Evolutionary conservation across 1,140 invertebrate species (phyloP), one percentile per base, ranked within the genome.

Genomic region (Drosophila punjabiensis): DNA sequence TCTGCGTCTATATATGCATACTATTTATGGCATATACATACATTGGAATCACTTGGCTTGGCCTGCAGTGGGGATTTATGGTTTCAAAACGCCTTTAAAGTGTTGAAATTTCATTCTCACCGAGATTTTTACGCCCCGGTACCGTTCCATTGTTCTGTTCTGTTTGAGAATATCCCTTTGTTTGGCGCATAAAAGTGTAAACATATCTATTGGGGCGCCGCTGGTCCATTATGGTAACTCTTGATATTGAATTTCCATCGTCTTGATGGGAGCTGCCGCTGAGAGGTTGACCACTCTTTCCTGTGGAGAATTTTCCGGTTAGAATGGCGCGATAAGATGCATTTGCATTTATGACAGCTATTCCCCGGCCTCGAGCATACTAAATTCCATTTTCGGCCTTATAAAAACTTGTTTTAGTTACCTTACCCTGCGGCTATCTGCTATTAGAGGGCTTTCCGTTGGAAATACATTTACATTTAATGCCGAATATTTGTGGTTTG

Each of bases 21-120:
- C 20, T 45, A 58, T 58, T 58, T 58, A 64, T 63, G 47, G 67
- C 30, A 30, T 39, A 39, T 50, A 24, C n/a, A 24, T 24, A 30
- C 11, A n/a, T 16, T 4, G 45, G 24, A 71, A 71, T 59, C 70
- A 74, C 37, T 74, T 74, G 20, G 64, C 48, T 9, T 24, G 68
- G 47, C 52, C 39, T 33, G 58, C 76, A 61, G 63, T 37, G 61
- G 84, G 65, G 71, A 83, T 88, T 87, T 87, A 83, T 88, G 71
- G 77, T 80, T 63, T 66, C 71, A 79, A 71, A 79, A 68, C 66
- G 68, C 81, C 53, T 87, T 80, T 64, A 76, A 87, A 87, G 84
- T 88, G 84, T 88, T 81, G 80, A 88, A 83, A 87, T 74, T 81
- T 61, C 76, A 83, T 87, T 80, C 84, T 83, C 45, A 76, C 80